phyloP scores from a whole-genome alignment of 2,888 invertebrate genomes.

The Graphium colonna region DNA sequence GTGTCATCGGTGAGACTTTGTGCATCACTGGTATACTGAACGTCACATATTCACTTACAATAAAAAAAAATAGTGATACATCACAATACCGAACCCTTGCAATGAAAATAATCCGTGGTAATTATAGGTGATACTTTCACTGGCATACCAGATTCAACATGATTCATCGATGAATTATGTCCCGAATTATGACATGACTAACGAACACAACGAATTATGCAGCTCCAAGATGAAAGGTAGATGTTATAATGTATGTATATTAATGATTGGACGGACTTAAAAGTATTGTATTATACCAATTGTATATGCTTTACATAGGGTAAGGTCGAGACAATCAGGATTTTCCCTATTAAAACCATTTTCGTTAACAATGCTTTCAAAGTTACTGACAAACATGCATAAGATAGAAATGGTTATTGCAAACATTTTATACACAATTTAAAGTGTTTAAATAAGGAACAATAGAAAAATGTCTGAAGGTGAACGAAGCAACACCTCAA shows the following conservation, averaged over 20 bases:
- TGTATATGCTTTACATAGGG: not conserved
- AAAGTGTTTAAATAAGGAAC: not conserved
- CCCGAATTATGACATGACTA: slow-evolving; percentile 28
- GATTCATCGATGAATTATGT: slow-evolving; percentile 19
- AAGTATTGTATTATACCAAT: not conserved
- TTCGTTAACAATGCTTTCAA: too few relatives aligned
- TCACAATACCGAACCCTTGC: not conserved
- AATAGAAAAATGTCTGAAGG: slow-evolving; percentile 31
- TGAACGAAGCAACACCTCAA: slow-evolving; percentile 31
- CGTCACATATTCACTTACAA: too few relatives aligned
- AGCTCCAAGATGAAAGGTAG: slow-evolving; percentile 62
- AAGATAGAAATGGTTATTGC: not conserved
- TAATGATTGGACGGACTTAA: slow-evolving; percentile 9
- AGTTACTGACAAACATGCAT: too few relatives aligned
- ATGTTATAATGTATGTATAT: slow-evolving; percentile 55
- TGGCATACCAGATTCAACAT: not conserved
- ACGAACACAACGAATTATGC: slow-evolving; percentile 32
- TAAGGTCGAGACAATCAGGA: too few relatives aligned
- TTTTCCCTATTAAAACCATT: not conserved
- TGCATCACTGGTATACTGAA: too few relatives aligned
- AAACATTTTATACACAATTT: not conserved
- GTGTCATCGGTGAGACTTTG: too few relatives aligned
- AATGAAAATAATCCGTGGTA: not conserved
- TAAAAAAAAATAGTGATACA: too few relatives aligned
- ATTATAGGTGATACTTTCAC: too few relatives aligned